These are phyloP conservation scores for Subanguina moxae DNA, from an alignment of 1,140 invertebrate species.

Conservation along the genomic window DNA sequence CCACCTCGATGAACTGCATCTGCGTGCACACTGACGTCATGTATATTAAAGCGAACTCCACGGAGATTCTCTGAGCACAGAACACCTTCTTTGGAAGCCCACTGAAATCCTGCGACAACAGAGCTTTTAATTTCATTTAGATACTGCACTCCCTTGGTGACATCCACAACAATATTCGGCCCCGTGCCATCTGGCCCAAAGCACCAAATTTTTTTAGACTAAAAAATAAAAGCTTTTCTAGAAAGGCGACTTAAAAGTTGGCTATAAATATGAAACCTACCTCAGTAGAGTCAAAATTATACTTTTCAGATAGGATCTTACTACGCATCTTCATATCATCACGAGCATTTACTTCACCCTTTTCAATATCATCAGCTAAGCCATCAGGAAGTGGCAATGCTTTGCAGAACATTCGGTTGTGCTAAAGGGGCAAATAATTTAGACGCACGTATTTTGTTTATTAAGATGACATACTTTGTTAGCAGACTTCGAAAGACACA, in stretches of 20 bases:
- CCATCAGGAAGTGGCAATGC: constrained; percentile 90
- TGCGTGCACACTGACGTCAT: constrained; percentile 96
- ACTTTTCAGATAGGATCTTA: constrained; percentile 89
- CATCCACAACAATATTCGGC: constrained; percentile 93
- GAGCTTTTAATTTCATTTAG: constrained; percentile 93
- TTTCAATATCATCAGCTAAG: constrained; percentile 92
- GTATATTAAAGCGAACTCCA: constrained; percentile 93
- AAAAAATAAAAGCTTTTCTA: no score
- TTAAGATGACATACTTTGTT: no score
- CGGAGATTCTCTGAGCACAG: constrained; percentile 97
- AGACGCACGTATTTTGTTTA: no score
- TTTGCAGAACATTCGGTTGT: constrained; percentile 98
- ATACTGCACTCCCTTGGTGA: no score
- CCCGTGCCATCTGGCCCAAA: constrained; percentile 98
- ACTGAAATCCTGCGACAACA: constrained; percentile 98
- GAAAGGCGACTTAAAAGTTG: no score
- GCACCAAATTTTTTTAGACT: constrained; percentile 99
- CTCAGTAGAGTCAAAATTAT: constrained; percentile 94
- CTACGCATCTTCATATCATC: constrained; percentile 95
- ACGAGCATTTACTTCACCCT: constrained; percentile 85
- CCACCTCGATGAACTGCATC: constrained; percentile 99
- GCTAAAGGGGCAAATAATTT: no score
- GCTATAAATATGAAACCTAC: no score
- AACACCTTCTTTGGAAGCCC: constrained; percentile 98
- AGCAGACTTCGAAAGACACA: constrained; percentile 96